phyloP scores from a whole-genome alignment of 2,797 vertebrate genomes.

The Moxostoma hubbsi region DNA sequence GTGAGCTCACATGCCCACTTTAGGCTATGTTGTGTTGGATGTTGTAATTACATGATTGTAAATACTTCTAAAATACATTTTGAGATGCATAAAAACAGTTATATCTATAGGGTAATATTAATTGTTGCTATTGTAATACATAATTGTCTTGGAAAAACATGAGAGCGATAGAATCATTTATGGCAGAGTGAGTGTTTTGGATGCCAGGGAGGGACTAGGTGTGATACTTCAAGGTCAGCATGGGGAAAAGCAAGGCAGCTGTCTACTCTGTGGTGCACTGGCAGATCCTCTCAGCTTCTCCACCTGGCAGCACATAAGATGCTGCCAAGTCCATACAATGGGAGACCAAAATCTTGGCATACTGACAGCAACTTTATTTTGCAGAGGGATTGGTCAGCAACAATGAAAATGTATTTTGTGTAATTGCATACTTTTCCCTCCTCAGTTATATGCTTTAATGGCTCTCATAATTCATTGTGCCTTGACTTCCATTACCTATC shows the following conservation, averaged over 20 bases:
- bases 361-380: conserved; percentile 31
- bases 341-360: conserved; percentile 53
- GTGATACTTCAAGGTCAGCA: conserved; percentile 61
- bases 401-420: neutral
- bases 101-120: neutral
- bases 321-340: conserved; percentile 54
- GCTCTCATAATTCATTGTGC: neutral
- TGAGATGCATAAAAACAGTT: neutral
- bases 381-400: conserved; percentile 19
- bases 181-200: conserved; percentile 15
- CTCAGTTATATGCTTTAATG: neutral
- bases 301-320: conserved; percentile 48
- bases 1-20: conserved; percentile 65
- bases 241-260: conserved; percentile 57
- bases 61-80: neutral
- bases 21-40: neutral
- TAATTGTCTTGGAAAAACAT: neutral
- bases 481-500: neutral
- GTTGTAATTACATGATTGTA: neutral
- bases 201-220: conserved; percentile 50
- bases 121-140: neutral
- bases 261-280: conserved; percentile 57
- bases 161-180: neutral
- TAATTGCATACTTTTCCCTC: neutral
- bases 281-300: conserved; percentile 52